Conservation (phyloP, 2,797 vertebrate species). For the Telmatherina bonti region DNA sequence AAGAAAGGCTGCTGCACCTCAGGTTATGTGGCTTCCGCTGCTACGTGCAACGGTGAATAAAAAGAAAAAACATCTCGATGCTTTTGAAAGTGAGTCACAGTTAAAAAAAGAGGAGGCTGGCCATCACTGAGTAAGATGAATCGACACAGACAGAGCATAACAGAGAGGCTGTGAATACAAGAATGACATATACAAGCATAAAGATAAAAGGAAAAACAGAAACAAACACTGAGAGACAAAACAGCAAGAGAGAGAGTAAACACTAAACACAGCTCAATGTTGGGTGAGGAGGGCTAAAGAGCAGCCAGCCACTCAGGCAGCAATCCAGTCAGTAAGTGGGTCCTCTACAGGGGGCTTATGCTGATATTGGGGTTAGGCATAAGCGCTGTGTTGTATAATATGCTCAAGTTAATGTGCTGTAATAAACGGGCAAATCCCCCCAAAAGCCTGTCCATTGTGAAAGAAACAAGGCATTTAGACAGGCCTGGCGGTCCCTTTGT, state of each 20-base stretch:
- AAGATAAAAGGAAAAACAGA: conserved; percentile 1
- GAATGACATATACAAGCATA: conserved; percentile 41
- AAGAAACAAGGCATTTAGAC: conserved; percentile 67
- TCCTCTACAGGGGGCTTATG: conserved; percentile 61
- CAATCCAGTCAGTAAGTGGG: conserved; percentile 51
- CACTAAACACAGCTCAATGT: conserved; percentile 33
- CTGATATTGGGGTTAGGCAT: conserved; percentile 64
- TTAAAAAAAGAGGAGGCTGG: conserved; percentile 43
- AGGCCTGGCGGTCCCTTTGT: conserved; percentile 55
- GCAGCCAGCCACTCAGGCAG: conserved; percentile 40
- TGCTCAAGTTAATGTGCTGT: conserved; percentile 72
- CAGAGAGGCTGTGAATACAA: conserved; percentile 44
- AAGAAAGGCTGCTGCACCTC: conserved; percentile 23
- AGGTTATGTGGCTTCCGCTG: conserved; percentile 36
- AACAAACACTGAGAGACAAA: conserved; percentile 18
- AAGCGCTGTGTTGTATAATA: conserved; percentile 67
- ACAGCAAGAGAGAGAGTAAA: conserved; percentile 43
- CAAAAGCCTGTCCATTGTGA: conserved; percentile 72
- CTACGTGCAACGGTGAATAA: conserved; percentile 47
- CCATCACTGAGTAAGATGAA: conserved; percentile 53
- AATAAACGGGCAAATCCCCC: conserved; percentile 76
- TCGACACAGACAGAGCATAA: conserved; percentile 46
- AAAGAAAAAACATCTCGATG: conserved; percentile 54
- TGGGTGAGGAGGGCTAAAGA: conserved; percentile 17
- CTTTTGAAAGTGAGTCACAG: conserved; percentile 61